A percentile compares a stretch with the other conserved stretches of the same genome.
Conservation (phyloP, 2,888 invertebrate species). For the Cybosia mesomella region DNA sequence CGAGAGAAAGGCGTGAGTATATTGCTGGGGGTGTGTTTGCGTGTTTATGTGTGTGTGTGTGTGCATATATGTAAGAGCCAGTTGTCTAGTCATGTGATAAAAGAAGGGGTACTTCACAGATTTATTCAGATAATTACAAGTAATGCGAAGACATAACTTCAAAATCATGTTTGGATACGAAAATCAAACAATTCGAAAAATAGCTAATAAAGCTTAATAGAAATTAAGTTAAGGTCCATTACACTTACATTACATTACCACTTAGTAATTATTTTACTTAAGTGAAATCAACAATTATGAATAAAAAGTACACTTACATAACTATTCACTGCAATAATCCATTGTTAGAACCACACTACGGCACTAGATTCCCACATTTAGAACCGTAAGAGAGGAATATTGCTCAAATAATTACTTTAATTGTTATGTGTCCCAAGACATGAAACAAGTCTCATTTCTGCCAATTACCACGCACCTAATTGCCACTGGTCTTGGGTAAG, state of each 20-base stretch:
- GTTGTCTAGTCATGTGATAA: too few relatives aligned
- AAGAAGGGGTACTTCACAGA: too few relatives aligned
- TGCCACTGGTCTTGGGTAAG: constrained; percentile 13
- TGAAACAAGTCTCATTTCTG: constrained; percentile 29
- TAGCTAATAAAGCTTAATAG: constrained; percentile 1
- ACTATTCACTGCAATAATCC: constrained; percentile 42
- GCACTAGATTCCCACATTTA: constrained; percentile 44
- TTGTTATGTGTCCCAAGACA: constrained; percentile 19
- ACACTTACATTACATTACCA: constrained; percentile 4
- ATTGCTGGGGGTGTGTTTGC: too few relatives aligned
- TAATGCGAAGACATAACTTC: not conserved
- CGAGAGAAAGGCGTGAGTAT: not conserved
- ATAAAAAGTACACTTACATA: constrained; percentile 30
- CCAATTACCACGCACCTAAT: constrained; percentile 16
- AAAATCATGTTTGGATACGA: not conserved
- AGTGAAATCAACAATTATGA: constrained; percentile 21
- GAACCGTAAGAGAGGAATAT: constrained; percentile 36
- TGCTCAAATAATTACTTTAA: constrained; percentile 36
- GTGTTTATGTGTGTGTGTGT: too few relatives aligned
- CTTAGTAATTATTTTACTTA: constrained; percentile 8
- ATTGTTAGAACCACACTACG: constrained; percentile 44
- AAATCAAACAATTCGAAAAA: too few relatives aligned
- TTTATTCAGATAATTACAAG: too few relatives aligned
- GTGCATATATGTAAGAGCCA: too few relatives aligned
- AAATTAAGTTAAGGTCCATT: not conserved